These are phyloP conservation scores for Benthosema pterotum DNA, from an alignment of 2,797 vertebrate genomes.

Conservation along the genomic window DNA sequence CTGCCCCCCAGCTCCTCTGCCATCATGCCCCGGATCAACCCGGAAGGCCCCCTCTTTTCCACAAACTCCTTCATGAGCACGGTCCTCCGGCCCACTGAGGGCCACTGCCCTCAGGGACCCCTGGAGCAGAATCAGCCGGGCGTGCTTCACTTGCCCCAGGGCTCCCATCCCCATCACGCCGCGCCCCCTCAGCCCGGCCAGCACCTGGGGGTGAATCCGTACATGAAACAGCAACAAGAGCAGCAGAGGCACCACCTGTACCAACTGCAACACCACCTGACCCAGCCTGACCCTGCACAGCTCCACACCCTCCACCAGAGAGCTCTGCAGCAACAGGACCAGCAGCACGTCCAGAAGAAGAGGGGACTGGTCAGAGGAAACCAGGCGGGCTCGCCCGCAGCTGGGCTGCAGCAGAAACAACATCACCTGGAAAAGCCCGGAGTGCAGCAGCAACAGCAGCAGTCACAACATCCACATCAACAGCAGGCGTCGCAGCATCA, in stretches of 20 bases:
- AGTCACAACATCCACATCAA: slow-evolving; percentile 78
- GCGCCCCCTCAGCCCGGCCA: slow-evolving; percentile 80
- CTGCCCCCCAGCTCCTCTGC: slow-evolving; percentile 84
- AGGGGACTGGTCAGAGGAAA: slow-evolving; percentile 85
- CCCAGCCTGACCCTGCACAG: slow-evolving; percentile 88
- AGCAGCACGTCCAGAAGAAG: slow-evolving; percentile 95
- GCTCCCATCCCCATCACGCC: slow-evolving; percentile 84
- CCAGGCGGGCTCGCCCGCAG: slow-evolving; percentile 83
- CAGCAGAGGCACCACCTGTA: slow-evolving; percentile 93
- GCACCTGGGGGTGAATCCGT: slow-evolving; percentile 87
- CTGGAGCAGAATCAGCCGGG: slow-evolving; percentile 86
- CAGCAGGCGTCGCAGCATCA: slow-evolving; percentile 71
- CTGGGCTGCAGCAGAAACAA: slow-evolving; percentile 91
- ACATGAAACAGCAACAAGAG: slow-evolving; percentile 88
- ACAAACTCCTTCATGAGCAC: slow-evolving; percentile 87
- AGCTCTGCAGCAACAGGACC: slow-evolving; percentile 90
- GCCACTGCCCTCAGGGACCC: slow-evolving; percentile 85
- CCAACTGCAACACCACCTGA: slow-evolving; percentile 91
- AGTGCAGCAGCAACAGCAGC: slow-evolving; percentile 83
- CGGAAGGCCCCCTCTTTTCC: slow-evolving; percentile 87
- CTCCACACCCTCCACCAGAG: slow-evolving; percentile 90
- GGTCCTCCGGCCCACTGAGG: slow-evolving; percentile 82
- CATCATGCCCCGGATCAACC: slow-evolving; percentile 81
- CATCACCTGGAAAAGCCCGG: slow-evolving; percentile 87
- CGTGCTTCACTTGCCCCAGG: slow-evolving; percentile 85